Base-by-base conservation (phyloP, 2,113 vertebrate species). In the Mandrillus leucophaeus region DNA sequence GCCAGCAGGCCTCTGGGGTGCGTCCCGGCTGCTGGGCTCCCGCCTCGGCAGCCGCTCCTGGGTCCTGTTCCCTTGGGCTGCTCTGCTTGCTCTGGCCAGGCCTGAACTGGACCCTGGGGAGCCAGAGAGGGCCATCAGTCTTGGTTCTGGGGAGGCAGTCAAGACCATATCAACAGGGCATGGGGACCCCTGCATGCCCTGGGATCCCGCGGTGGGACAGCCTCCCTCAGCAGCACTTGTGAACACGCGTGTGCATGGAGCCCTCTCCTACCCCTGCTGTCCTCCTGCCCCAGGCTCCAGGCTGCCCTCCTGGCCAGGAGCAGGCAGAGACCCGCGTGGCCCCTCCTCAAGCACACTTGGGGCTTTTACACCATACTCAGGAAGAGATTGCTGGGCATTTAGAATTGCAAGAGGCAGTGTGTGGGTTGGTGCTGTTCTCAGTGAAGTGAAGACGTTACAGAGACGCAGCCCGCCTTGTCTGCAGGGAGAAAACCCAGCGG, bases 391-490 rank as follows among this genome's bases (percentile, higher is more conserved):
- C 2, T 6, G 48, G 64, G 55, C 76, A 88, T n/a, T n/a, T 27
- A 78, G 87, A 52, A 48, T 25, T 45, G 3, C 35, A 23, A 17
- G 87, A n/a, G 55, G 35, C 12, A n/a, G 2, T 27, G 55, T 38
- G 45, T 27, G 40, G 7, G 6, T 20, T 18, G 27, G 6, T 4
- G 35, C 43, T n/a, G 40, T 30, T 86, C 95, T 92, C 59, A 45
- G 6, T 2, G 17, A 70, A 52, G 25, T 4, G 2, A 61, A 22
- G 66, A 17, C 16, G 13, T 78, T 14, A 8, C 16, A 32, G 79
- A 91, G 35, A 30, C 0, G 0, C 14, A 11, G 52, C 68, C 45
- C 27, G 1, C 0, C 7, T 48, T 16, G 12, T 32, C 92, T 8
- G 14, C 57, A 11, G 18, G n/a, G 68, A 43, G 10, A 32, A 20